Evolutionary conservation across 2,888 invertebrate genomes (phyloP).

Genomic region (Diabrotica balteata): DNA sequence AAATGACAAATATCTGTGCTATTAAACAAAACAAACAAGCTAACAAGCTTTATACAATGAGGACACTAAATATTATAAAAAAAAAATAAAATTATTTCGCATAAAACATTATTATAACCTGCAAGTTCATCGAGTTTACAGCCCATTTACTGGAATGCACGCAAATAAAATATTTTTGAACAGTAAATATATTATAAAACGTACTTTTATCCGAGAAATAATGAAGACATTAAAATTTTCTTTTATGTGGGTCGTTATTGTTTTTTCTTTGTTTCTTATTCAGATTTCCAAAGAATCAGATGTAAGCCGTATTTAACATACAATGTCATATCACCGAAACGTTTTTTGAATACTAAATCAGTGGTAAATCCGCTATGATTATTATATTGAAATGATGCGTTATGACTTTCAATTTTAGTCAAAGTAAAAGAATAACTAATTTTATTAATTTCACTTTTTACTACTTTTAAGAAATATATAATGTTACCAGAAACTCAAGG

Average conservation of each 20-base stretch:
- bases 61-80: too few relatives aligned
- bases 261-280: conserved; percentile 24
- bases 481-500: too few relatives aligned
- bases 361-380: conserved; percentile 36
- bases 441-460: conserved; percentile 26
- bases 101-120: too few relatives aligned
- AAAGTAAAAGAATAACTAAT: conserved; percentile 9
- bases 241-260: conserved; percentile 18
- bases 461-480: not conserved
- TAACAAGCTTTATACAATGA: too few relatives aligned
- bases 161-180: too few relatives aligned
- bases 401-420: conserved; percentile 30
- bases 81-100: too few relatives aligned
- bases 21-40: too few relatives aligned
- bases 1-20: too few relatives aligned
- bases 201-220: too few relatives aligned
- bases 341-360: conserved; percentile 30
- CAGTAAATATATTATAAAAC: too few relatives aligned
- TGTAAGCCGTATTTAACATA: conserved; percentile 37
- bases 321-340: conserved; percentile 33
- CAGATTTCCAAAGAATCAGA: conserved; percentile 29
- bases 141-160: too few relatives aligned
- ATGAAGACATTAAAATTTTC: conserved; percentile 1
- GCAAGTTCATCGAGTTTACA: too few relatives aligned
- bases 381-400: conserved; percentile 34